phyloP scores from a whole-genome alignment of 1,140 invertebrate species.

The Limonius californicus region DNA sequence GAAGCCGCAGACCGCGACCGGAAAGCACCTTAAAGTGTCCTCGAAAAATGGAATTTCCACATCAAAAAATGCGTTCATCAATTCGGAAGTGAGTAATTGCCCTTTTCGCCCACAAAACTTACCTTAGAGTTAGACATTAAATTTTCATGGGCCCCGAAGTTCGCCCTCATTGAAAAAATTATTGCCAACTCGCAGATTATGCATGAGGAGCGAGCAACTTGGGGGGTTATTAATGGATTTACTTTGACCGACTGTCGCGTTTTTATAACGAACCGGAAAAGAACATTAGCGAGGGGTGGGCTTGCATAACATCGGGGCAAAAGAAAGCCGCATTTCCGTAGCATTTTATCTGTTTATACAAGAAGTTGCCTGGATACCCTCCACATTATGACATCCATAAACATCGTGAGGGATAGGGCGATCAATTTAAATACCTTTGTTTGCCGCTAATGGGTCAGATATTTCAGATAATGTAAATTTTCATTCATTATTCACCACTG shows the following conservation, averaged over 20 bases:
- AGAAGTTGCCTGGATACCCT: too few species aligned
- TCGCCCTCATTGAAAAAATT: too few species aligned
- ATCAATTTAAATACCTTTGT: too few species aligned
- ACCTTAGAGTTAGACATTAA: too few species aligned
- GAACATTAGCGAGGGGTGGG: slow-evolving; percentile 7
- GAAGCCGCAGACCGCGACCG: slow-evolving; percentile 29
- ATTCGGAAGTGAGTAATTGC: slow-evolving; percentile 32
- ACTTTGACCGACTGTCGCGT: slow-evolving; percentile 5
- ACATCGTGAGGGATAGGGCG: too few species aligned
- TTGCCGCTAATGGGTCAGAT: too few species aligned
- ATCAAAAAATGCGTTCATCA: slow-evolving; percentile 33
- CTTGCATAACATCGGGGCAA: slow-evolving; percentile 1
- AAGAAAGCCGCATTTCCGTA: not conserved
- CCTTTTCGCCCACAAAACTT: too few species aligned
- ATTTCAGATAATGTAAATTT: too few species aligned
- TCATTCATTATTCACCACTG: too few species aligned
- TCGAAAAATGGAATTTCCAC: slow-evolving; percentile 30
- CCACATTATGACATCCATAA: too few species aligned
- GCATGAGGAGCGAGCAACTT: not conserved
- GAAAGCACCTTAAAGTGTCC: slow-evolving; percentile 33
- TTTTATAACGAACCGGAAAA: slow-evolving; percentile 8
- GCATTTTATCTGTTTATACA: too few species aligned
- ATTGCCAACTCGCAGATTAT: not conserved
- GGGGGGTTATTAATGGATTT: not conserved
- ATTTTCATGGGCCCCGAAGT: too few species aligned